phyloP scores from a whole-genome alignment of 2,888 invertebrate genomes.

The Eubasilissa splendida region DNA sequence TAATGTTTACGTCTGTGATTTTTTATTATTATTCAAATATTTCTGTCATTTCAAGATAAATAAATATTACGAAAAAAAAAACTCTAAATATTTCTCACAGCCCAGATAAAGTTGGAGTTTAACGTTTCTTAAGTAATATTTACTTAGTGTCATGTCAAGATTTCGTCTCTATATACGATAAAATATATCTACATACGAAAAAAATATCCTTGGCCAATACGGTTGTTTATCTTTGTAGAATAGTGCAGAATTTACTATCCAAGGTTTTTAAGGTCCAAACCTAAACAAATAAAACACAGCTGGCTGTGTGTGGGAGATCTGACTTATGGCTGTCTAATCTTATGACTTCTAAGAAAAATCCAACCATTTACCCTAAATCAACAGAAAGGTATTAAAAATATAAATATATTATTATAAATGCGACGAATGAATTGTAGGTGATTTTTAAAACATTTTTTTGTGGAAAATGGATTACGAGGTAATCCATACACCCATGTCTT shows the following conservation, averaged over 20 bases:
- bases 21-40: no score
- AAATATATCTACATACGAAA: not conserved
- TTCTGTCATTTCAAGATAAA: no score
- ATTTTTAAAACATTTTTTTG: no score
- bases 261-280: not conserved
- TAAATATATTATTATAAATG: no score
- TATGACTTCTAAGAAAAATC: not conserved
- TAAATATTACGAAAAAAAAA: not conserved
- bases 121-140: conserved; percentile 9
- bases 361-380: not conserved
- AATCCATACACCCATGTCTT: no score
- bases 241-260: conserved; percentile 11
- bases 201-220: not conserved
- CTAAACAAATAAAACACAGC: conserved; percentile 14
- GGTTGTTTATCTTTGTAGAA: conserved; percentile 4
- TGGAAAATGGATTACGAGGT: no score
- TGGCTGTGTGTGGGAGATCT: no score
- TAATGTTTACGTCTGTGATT: no score
- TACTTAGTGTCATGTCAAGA: not conserved
- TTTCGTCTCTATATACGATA: not conserved
- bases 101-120: not conserved
- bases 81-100: not conserved
- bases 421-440: no score
- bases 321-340: not conserved
- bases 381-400: not conserved